Base-by-base conservation (phyloP, 2,113 vertebrate genomes). In the Pachycephala philippinensis region DNA sequence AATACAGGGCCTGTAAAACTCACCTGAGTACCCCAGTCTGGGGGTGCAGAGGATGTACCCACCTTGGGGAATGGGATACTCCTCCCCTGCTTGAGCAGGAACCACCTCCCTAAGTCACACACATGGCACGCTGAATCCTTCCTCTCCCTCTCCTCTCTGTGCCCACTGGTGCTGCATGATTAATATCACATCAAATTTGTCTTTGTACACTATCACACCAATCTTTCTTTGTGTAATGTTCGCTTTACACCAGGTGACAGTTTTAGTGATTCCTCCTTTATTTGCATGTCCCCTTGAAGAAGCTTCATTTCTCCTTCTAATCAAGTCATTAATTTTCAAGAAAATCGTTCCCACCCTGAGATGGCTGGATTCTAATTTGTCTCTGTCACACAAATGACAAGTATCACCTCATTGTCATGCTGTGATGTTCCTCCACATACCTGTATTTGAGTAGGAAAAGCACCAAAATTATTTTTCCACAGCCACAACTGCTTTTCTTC, bases 241-340 rank as follows among this genome's bases (percentile, higher is more conserved):
- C 86, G 1, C 31, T 89, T 71, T 94, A 63, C 65, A 97, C 69
- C 95, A 94, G 94, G 30, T 72, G 92, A 93, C 87, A 93, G 72
- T 83, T 95, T 97, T 94, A 95, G 91, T 91, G 88, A 93, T 98
- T 95, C 89, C 90, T 97, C 87, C 84, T 94, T 97, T 97, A 97
- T 95, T 96, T 95, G 95, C 96, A 96, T 87, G 94, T 96, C 87
- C 88, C 79, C 65, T 92, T 91, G 89, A 97, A 93, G 82, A 72
- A 91, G 94, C 83, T 95, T 95, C 77, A 95, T 97, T 97, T 96
- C 95, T 95, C 93, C 95, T 93, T 90, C 87, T 91, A 97, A 96
- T 96, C 89, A 97, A 97, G 92, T 94, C 91, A 97, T 97, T 97
- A 97, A 96, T 86, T 96, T 96, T 95, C 90, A 70, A 63, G 8